Evolutionary conservation across 2,113 vertebrate genomes (phyloP).

Genomic region (Amia ocellicauda): DNA sequence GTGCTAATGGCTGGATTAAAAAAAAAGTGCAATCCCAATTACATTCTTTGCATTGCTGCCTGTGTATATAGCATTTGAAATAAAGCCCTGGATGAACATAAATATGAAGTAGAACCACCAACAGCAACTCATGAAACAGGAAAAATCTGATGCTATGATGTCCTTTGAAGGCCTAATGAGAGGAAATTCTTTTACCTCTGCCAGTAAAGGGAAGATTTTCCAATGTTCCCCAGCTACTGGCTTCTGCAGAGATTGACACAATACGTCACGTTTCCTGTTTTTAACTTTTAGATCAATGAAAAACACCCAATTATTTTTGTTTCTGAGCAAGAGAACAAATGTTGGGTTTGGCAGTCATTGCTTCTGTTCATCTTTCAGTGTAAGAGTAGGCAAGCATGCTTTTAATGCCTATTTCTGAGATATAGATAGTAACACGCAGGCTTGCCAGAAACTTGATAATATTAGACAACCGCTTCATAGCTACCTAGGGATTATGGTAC

Average conservation of each 20-base stretch:
- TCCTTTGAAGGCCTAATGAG: too few relatives aligned
- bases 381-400: slow-evolving; percentile 9
- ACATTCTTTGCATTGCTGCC: not conserved
- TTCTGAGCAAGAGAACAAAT: slow-evolving; percentile 18
- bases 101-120: not conserved
- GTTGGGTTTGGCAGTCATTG: slow-evolving; percentile 17
- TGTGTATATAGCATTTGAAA: not conserved
- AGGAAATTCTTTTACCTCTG: too few relatives aligned
- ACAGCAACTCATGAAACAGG: too few relatives aligned
- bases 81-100: not conserved
- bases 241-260: not conserved
- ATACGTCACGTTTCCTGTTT: slow-evolving; percentile 3
- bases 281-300: slow-evolving; percentile 2
- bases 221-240: not conserved
- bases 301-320: slow-evolving; percentile 11
- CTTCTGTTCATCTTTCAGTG: slow-evolving; percentile 5
- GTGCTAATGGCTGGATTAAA: not conserved
- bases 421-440: slow-evolving; percentile 5
- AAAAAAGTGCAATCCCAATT: not conserved
- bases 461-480: not conserved
- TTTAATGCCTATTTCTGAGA: slow-evolving; percentile 2
- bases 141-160: too few relatives aligned
- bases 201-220: not conserved
- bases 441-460: slow-evolving; percentile 2
- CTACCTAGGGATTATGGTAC: too few relatives aligned